phyloP scores from a whole-genome alignment of 2,888 invertebrate genomes.

The Eristalis tenax region DNA sequence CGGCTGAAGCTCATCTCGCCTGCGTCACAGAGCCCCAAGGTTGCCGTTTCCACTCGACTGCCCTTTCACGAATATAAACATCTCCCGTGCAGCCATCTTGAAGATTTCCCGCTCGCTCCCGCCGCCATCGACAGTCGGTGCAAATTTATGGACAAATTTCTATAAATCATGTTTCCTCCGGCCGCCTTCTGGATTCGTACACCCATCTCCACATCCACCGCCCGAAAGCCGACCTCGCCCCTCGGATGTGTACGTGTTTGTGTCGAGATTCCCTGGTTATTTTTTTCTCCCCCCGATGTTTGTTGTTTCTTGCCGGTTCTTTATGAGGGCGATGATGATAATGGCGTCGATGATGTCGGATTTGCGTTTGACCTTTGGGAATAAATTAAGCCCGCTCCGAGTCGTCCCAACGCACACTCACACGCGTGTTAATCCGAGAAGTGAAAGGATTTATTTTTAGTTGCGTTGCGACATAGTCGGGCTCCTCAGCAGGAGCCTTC shows the following conservation, averaged over 20 bases:
- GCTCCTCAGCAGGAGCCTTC: background rate
- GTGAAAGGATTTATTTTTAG: slow-evolving; percentile 64
- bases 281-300: background rate
- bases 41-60: slow-evolving; percentile 29
- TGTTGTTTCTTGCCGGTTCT: slow-evolving; percentile 4
- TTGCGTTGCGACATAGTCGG: background rate
- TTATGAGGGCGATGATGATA: slow-evolving; percentile 60
- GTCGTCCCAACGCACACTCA: slow-evolving; percentile 1
- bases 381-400: slow-evolving; percentile 63
- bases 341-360: slow-evolving; percentile 61
- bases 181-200: slow-evolving; percentile 25
- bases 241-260: slow-evolving; percentile 35
- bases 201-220: background rate
- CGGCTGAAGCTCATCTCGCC: background rate
- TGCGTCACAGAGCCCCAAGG: background rate
- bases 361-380: slow-evolving; percentile 69
- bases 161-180: slow-evolving; percentile 66
- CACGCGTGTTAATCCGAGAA: slow-evolving; percentile 56
- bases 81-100: slow-evolving; percentile 55
- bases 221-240: background rate
- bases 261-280: slow-evolving; percentile 6
- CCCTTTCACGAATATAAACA: slow-evolving; percentile 47
- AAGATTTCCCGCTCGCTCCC: slow-evolving; percentile 46
- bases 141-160: slow-evolving; percentile 70
- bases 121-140: slow-evolving; percentile 63